Conservation (phyloP, 2,797 vertebrate genomes). For the Coreius guichenoti region DNA sequence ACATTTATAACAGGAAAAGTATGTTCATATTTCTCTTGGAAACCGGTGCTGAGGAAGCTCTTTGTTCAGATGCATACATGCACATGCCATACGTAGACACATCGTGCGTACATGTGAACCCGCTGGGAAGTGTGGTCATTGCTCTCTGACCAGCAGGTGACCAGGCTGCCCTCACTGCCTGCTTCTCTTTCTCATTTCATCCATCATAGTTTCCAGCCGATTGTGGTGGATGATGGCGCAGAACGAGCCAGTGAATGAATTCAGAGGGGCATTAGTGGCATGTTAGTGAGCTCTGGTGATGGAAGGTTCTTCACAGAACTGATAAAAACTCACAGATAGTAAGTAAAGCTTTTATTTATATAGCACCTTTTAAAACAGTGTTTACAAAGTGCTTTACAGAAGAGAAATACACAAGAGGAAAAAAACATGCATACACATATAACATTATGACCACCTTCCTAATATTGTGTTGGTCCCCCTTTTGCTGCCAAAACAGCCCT, state of each 20-base stretch:
- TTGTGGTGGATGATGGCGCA: not conserved
- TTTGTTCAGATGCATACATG: not conserved
- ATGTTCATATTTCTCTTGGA: conserved; percentile 37
- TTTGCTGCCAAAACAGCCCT: too few relatives aligned
- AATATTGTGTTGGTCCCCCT: too few relatives aligned
- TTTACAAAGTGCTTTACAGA: too few relatives aligned
- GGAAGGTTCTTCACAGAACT: not conserved
- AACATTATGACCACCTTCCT: too few relatives aligned
- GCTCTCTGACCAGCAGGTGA: conserved; percentile 55
- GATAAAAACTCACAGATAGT: not conserved
- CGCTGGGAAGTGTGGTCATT: conserved; percentile 40
- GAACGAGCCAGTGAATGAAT: not conserved
- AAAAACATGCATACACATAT: too few relatives aligned
- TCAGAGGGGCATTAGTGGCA: not conserved
- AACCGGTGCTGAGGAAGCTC: conserved; percentile 30
- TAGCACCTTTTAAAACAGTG: too few relatives aligned
- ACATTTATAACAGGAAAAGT: conserved; percentile 63
- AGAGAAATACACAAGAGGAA: too few relatives aligned
- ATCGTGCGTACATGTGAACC: not conserved
- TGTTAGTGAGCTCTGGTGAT: not conserved
- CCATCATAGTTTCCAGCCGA: conserved; percentile 43
- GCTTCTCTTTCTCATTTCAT: conserved; percentile 33
- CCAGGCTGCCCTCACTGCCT: conserved; percentile 73
- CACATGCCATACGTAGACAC: not conserved
- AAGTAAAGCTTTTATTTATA: too few relatives aligned